These are phyloP conservation scores for Brachionus angularis DNA, from an alignment of 1,140 invertebrate species.

Conservation along the genomic window DNA sequence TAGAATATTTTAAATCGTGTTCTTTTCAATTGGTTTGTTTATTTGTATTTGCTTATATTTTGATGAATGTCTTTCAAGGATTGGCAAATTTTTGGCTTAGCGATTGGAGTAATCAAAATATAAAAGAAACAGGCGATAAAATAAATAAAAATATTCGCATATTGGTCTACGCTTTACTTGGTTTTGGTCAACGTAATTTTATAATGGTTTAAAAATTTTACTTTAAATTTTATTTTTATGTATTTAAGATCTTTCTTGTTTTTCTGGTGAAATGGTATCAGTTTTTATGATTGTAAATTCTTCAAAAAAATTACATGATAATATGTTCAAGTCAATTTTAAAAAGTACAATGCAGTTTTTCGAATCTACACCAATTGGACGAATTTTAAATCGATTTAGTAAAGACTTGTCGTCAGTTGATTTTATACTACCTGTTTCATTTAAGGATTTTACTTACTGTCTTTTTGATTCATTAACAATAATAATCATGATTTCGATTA, in stretches of 20 bases:
- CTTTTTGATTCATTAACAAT: not conserved
- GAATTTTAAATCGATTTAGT: slow-evolving; percentile 69
- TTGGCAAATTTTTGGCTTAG: slow-evolving; percentile 26
- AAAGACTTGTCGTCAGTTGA: slow-evolving; percentile 61
- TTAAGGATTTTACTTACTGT: slow-evolving; percentile 11
- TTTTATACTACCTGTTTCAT: slow-evolving; percentile 52
- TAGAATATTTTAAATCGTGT: slow-evolving; percentile 18
- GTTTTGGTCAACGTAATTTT: not conserved
- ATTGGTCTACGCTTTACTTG: slow-evolving; percentile 49
- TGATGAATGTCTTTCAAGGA: slow-evolving; percentile 18
- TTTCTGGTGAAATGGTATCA: not conserved
- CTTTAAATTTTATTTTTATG: not conserved
- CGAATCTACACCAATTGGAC: slow-evolving; percentile 71
- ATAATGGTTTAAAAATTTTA: not conserved
- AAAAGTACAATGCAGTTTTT: slow-evolving; percentile 68
- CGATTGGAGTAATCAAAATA: slow-evolving; percentile 40
- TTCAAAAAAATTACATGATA: not conserved
- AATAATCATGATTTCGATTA: slow-evolving; percentile 30
- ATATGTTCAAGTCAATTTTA: slow-evolving; percentile 60
- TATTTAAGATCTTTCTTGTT: not conserved
- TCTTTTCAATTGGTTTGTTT: not conserved
- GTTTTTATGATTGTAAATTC: slow-evolving; percentile 34
- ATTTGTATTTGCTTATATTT: not conserved
- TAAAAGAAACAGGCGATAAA: not conserved
- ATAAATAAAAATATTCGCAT: not conserved